Percentiles rank a stretch among this genome's conserved stretches.
phyloP scores from a whole-genome alignment of 2,888 invertebrate species.

The Conomelus anceps region DNA sequence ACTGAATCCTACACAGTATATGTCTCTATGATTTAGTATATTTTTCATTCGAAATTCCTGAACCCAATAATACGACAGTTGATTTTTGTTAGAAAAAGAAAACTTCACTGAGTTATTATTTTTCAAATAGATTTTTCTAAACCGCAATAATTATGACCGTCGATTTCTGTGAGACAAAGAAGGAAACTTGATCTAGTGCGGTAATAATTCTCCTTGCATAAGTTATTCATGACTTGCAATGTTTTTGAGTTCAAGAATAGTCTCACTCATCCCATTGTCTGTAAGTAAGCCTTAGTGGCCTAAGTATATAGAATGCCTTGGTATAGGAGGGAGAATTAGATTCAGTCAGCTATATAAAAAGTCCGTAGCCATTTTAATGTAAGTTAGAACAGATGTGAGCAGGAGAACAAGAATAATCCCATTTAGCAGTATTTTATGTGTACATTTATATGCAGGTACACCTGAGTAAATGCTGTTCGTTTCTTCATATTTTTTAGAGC shows the following conservation, averaged over 20 bases:
- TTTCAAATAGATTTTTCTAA: too few relatives aligned
- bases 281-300: not conserved
- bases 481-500: not conserved
- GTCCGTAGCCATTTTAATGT: not conserved
- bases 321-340: not conserved
- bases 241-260: not conserved
- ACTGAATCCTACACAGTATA: too few relatives aligned
- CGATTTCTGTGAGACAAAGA: not conserved
- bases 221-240: not conserved
- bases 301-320: too few relatives aligned
- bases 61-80: too few relatives aligned
- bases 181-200: not conserved
- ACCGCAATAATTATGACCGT: not conserved
- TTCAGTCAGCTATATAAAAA: not conserved
- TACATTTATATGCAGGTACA: conserved; percentile 4
- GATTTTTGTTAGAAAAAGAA: too few relatives aligned
- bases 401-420: not conserved
- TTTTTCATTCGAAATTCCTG: too few relatives aligned
- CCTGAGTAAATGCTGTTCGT: not conserved
- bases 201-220: not conserved
- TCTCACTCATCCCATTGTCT: not conserved
- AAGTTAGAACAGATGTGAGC: not conserved
- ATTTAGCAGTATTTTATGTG: conserved; percentile 1
- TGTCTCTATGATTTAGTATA: too few relatives aligned
- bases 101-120: too few relatives aligned